Percentiles rank a stretch among this genome's conserved stretches.
Evolutionary conservation across 1,140 invertebrate genomes (phyloP).

Genomic region (Doryteuthis pealeii): DNA sequence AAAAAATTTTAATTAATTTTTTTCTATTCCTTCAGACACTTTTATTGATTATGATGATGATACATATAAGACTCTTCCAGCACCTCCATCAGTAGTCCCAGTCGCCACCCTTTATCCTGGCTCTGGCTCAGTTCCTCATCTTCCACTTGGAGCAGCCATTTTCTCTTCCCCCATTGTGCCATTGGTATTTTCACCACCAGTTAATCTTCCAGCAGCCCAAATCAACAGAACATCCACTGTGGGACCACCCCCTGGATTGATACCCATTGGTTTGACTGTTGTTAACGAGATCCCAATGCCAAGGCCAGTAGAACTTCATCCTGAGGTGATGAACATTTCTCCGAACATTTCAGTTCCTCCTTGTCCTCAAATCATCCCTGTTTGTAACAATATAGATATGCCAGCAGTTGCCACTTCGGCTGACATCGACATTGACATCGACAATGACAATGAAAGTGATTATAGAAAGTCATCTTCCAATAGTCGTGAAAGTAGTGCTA

Average conservation of each 20-base stretch:
- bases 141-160: not conserved
- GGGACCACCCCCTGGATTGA: not conserved
- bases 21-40: not conserved
- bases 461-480: no score
- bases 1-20: no score
- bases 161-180: not conserved
- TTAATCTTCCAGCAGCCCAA: not conserved
- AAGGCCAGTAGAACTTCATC: not conserved
- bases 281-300: not conserved
- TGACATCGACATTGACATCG: no score
- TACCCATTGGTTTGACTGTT: not conserved
- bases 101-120: not conserved
- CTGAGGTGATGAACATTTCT: not conserved
- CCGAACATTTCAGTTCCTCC: no score
- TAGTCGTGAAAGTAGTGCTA: no score
- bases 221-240: not conserved
- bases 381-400: no score
- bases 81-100: not conserved
- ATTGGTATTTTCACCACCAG: constrained; percentile 1
- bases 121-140: not conserved
- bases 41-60: not conserved
- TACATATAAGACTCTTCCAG: not conserved
- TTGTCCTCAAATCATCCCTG: no score
- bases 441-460: no score
- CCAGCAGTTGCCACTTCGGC: no score